phyloP scores from a whole-genome alignment of 2,888 invertebrate genomes.

The Acleris emargana region DNA sequence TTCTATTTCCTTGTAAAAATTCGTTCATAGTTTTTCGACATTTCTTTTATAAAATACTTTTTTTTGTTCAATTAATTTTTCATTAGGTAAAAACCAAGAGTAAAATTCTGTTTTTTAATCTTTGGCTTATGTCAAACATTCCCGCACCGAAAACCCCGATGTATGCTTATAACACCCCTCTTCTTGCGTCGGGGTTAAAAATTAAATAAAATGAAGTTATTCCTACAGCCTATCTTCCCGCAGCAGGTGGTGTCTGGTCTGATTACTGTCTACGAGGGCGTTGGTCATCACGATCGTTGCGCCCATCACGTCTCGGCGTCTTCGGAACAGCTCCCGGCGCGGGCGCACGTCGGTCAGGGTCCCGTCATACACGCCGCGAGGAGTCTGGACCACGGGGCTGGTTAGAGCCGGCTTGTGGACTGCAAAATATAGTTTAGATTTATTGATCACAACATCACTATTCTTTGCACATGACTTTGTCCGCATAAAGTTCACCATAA shows the following conservation, averaged over 20 bases:
- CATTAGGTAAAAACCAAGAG: too few relatives aligned
- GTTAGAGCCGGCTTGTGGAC: constrained; percentile 60
- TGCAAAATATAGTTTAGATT: constrained; percentile 39
- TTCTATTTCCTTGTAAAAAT: too few relatives aligned
- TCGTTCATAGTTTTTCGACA: too few relatives aligned
- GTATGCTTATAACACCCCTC: too few relatives aligned
- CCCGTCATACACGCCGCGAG: constrained; percentile 59
- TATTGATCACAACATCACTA: background rate
- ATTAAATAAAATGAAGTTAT: background rate
- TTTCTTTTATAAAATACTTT: too few relatives aligned
- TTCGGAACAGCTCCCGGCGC: constrained; percentile 55
- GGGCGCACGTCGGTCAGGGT: constrained; percentile 53
- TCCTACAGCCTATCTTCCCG: constrained; percentile 64
- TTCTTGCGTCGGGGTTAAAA: too few relatives aligned
- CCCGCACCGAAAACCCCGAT: too few relatives aligned
- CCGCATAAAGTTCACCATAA: too few relatives aligned
- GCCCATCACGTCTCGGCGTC: constrained; percentile 62
- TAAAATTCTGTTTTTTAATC: too few relatives aligned
- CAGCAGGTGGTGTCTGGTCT: constrained; percentile 56
- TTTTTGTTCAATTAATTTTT: too few relatives aligned
- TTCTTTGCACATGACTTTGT: background rate
- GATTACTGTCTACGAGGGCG: constrained; percentile 68
- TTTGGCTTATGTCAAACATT: too few relatives aligned
- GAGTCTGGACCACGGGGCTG: constrained; percentile 46
- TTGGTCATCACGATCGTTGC: constrained; percentile 66